Evolutionary conservation across 1,140 invertebrate genomes (phyloP).

Genomic region (Papilio xuthus): DNA sequence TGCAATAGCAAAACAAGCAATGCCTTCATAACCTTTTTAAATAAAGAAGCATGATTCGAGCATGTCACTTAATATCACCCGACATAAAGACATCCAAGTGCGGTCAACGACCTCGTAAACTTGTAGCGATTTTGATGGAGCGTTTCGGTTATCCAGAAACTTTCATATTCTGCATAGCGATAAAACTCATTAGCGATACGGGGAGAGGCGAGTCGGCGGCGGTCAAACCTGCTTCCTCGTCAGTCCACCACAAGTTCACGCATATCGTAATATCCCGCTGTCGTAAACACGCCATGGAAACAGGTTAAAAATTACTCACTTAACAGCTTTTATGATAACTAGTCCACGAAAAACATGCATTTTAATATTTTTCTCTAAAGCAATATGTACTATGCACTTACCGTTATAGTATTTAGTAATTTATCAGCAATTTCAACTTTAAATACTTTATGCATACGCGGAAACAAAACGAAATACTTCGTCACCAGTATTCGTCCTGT

Average conservation of each 20-base stretch:
- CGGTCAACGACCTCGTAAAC: conserved; percentile 16
- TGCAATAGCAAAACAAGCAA: neutral
- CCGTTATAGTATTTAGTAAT: neutral
- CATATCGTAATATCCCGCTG: conserved; percentile 28
- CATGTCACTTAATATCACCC: neutral
- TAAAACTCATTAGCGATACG: conserved; percentile 31
- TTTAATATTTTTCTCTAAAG: neutral
- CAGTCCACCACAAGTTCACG: conserved; percentile 10
- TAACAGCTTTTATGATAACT: conserved; percentile 19
- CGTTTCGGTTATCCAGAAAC: conserved; percentile 31
- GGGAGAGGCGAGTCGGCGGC: conserved; percentile 18
- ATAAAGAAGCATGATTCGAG: neutral
- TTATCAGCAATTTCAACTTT: neutral
- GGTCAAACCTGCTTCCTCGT: conserved; percentile 35
- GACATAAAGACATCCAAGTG: conserved; percentile 16
- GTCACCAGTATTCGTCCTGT: no score
- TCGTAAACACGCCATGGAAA: conserved; percentile 23
- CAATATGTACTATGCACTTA: neutral
- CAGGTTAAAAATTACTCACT: conserved; percentile 24
- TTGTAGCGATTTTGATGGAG: conserved; percentile 33
- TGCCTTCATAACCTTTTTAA: neutral
- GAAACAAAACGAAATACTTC: no score
- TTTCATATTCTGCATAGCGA: conserved; percentile 37
- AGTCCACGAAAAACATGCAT: conserved; percentile 14
- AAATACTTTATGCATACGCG: no score